A percentile compares a stretch with the other conserved stretches of the same genome.
Evolutionary conservation across 2,888 invertebrate species (phyloP).

Genomic region (Tryphoninae sp.): DNA sequence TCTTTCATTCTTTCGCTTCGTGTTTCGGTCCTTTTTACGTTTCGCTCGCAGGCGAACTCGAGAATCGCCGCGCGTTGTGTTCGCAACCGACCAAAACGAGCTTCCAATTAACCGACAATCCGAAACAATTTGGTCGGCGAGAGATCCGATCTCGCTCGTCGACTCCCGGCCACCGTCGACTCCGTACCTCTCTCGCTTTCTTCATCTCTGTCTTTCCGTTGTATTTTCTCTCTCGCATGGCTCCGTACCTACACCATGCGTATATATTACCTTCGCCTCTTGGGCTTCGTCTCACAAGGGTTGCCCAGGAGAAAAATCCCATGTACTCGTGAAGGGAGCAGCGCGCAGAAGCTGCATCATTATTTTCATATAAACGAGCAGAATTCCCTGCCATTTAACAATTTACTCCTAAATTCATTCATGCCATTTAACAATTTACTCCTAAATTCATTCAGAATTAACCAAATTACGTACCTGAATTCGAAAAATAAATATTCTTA

Average conservation of each 20-base stretch:
- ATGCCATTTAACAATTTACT: too few relatives aligned
- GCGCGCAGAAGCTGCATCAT: background rate
- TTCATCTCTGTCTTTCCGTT: background rate
- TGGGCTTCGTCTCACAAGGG: conserved; percentile 17
- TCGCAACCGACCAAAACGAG: conserved; percentile 73
- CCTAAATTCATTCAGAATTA: too few relatives aligned
- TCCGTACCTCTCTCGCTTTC: conserved; percentile 13
- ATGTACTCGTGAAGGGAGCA: background rate
- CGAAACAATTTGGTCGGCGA: conserved; percentile 78
- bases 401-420: too few relatives aligned
- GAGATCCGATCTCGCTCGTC: conserved; percentile 75
- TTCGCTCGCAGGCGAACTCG: conserved; percentile 29
- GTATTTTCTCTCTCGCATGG: background rate
- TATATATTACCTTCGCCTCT: background rate
- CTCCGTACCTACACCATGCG: background rate
- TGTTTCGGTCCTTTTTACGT: background rate
- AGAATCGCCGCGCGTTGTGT: conserved; percentile 46
- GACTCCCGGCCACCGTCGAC: conserved; percentile 66
- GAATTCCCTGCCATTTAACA: too few relatives aligned
- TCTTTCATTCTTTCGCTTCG: conserved; percentile 10
- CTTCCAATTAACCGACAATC: conserved; percentile 80
- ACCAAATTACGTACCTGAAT: too few relatives aligned
- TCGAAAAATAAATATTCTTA: too few relatives aligned
- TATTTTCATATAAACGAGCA: background rate
- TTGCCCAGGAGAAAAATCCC: background rate